Evolutionary conservation across 2,113 vertebrate species (phyloP).

Genomic region (Galeopterus variegatus): DNA sequence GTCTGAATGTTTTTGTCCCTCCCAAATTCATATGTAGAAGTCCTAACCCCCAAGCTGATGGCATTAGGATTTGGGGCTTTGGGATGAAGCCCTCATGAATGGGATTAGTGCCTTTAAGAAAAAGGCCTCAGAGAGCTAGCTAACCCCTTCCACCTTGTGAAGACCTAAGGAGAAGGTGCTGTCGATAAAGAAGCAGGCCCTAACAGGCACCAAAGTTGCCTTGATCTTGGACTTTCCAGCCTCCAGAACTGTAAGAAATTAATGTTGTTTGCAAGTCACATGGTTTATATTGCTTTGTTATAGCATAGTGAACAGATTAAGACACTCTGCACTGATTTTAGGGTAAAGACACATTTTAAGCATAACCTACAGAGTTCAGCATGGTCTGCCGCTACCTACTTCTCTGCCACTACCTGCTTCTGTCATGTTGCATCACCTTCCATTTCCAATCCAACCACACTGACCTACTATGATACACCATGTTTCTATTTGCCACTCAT

Average conservation of each 20-base stretch:
- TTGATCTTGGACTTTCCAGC: background rate
- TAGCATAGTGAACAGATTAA: background rate
- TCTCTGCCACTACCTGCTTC: background rate
- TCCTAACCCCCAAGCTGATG: background rate
- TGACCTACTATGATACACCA: background rate
- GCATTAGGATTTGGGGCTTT: background rate
- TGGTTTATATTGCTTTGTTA: background rate
- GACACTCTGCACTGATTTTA: background rate
- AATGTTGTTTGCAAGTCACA: background rate
- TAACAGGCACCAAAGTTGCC: background rate
- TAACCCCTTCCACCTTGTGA: background rate
- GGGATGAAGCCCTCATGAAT: background rate
- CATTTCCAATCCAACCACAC: background rate
- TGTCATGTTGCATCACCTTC: background rate
- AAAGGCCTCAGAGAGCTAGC: background rate
- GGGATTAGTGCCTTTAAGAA: background rate
- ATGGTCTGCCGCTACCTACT: background rate
- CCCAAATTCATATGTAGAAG: background rate
- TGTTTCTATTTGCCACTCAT: background rate
- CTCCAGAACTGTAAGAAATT: background rate
- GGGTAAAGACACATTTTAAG: slow-evolving; percentile 17
- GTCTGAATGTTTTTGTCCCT: background rate
- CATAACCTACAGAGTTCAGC: background rate
- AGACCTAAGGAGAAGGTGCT: background rate
- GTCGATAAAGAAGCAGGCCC: background rate